phyloP scores from a whole-genome alignment of 2,888 invertebrate genomes.

The Aradus depressus region DNA sequence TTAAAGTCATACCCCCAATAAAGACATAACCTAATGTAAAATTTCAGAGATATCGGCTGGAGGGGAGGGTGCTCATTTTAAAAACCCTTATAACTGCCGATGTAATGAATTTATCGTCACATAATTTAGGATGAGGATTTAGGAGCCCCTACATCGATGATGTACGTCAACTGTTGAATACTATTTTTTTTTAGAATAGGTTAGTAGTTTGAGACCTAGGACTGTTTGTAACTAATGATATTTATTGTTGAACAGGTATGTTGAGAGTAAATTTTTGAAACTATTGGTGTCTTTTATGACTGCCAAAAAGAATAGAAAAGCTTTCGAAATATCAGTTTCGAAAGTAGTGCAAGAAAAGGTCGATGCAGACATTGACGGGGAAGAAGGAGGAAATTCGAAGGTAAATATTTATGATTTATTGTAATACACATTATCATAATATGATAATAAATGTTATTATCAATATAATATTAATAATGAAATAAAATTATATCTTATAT shows the following conservation, averaged over 20 bases:
- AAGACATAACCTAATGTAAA: too few species aligned
- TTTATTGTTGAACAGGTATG: conserved; percentile 45
- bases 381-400: background rate
- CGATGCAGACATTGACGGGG: conserved; percentile 31
- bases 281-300: conserved; percentile 38
- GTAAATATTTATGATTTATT: background rate
- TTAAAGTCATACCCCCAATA: too few species aligned
- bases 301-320: conserved; percentile 3
- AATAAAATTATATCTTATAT: background rate
- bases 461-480: background rate
- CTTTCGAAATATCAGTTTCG: too few species aligned
- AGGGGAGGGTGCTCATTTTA: too few species aligned
- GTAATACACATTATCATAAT: background rate
- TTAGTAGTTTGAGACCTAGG: too few species aligned
- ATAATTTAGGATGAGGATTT: too few species aligned
- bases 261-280: conserved; percentile 61
- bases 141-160: too few species aligned
- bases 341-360: conserved; percentile 25
- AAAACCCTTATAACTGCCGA: too few species aligned
- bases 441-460: background rate
- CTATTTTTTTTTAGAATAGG: too few species aligned
- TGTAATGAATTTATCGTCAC: too few species aligned
- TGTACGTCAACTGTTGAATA: background rate
- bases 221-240: background rate
- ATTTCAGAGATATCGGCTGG: too few species aligned